Percentiles rank a stretch among this genome's conserved stretches.
Conservation (phyloP, 1,140 invertebrate genomes). For the silkworm (Bombyx mori) region DNA sequence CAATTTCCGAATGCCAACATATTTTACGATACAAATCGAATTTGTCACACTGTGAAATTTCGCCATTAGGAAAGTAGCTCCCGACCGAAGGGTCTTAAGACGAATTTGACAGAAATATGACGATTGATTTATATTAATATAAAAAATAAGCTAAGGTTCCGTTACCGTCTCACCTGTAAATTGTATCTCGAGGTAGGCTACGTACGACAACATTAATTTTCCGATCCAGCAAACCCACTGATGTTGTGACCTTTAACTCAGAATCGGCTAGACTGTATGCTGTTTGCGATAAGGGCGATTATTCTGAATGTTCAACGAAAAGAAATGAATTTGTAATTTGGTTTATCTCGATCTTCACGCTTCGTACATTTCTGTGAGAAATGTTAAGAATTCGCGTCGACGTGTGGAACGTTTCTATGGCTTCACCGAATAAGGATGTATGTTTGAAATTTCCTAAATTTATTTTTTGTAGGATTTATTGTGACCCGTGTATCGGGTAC, state of each 20-base stretch:
- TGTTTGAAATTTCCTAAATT: no score
- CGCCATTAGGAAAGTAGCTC: conserved; percentile 1
- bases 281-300: conserved; percentile 4
- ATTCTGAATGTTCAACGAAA: background rate
- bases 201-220: conserved; percentile 28
- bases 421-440: background rate
- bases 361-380: conserved; percentile 21
- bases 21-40: background rate
- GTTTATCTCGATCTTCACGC: conserved; percentile 12
- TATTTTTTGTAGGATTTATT: no score
- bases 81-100: background rate
- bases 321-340: conserved; percentile 9
- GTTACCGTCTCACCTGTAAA: conserved; percentile 18
- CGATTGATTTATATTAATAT: conserved; percentile 9
- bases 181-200: conserved; percentile 22
- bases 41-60: background rate
- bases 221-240: conserved; percentile 9
- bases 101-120: conserved; percentile 3
- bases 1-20: no score
- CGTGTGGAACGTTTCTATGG: conserved; percentile 7
- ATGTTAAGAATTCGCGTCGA: conserved; percentile 23
- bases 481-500: no score
- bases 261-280: background rate
- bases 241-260: background rate
- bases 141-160: conserved; percentile 12